Evolutionary conservation across 2,113 vertebrate genomes (phyloP).

Genomic region (Pterocles gutturalis): DNA sequence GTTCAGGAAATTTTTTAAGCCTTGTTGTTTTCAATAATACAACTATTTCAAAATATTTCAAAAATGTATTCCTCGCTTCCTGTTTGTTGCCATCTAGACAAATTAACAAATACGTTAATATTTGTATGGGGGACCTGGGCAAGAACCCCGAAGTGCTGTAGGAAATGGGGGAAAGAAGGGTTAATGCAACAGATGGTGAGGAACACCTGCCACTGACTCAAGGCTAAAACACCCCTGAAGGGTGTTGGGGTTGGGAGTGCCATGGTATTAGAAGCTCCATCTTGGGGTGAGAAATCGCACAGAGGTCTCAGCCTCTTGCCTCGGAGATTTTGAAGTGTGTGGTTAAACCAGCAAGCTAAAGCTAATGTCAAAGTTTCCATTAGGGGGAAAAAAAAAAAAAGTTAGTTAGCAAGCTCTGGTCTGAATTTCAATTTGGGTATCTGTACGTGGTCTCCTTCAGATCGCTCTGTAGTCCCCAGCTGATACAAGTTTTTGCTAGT

Average conservation of each 20-base stretch:
- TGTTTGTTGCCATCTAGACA: background rate
- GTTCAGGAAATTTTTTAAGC: slow-evolving; percentile 46
- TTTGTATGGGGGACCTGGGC: background rate
- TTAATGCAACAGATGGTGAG: background rate
- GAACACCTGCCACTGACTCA: background rate
- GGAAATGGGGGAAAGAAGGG: background rate
- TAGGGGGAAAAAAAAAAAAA: background rate
- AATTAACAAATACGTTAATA: background rate
- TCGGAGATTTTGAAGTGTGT: background rate
- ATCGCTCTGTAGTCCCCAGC: background rate
- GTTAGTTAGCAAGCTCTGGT: background rate
- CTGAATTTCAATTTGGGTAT: background rate
- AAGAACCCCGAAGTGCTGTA: background rate
- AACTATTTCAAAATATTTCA: background rate
- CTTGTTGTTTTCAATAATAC: background rate
- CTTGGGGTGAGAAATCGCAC: background rate
- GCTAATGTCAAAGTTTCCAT: slow-evolving; percentile 47
- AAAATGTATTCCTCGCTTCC: background rate
- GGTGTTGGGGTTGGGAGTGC: background rate
- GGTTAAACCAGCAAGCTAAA: background rate
- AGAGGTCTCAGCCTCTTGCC: background rate
- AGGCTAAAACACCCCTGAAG: background rate
- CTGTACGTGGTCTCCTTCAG: background rate
- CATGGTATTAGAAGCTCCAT: background rate
- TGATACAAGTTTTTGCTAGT: background rate